Evolutionary conservation across 2,888 invertebrate species (phyloP), one percentile per base, ranked within the genome.

Genomic region (Yponomeuta cagnagella): DNA sequence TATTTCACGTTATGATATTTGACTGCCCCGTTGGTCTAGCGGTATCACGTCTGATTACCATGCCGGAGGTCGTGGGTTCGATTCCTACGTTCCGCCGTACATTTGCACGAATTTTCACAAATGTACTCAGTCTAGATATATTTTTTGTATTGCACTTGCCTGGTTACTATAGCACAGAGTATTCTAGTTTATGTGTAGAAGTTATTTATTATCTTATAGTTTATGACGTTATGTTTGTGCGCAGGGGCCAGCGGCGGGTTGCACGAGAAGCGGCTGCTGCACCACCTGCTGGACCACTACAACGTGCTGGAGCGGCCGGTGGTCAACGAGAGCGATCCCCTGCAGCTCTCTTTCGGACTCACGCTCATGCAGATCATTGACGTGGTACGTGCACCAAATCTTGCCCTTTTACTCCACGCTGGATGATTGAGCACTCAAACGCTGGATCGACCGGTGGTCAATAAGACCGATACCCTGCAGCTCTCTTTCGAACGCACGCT

Each of bases 351-450:
- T 94, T 98, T 98, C 94, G 98, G 98, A 93, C 96, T 98, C 93
- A 98, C 98, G 88, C 95, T 98, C 92, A 97, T 97, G 97, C 98
- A 98, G 95, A 98, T 98, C 93, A 98, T 98, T 92, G 98, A 98
- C 52, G 52, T 58, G 52, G 52, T 58, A 15, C 0, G 52, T 58
- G 52, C 52, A 58, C 52, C 52, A 43, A 43, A 8, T 58, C 52
- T 58, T 12, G 52, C 52, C 43, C 43, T 43, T 43, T 43, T 43
- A 43, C 43, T 6, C 43, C 9, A 43, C 43, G 43, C 8, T 43
- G 8, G 8, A 43, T 98, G 86, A 94, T 98, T 92, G 97, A 97
- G 93, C 94, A 96, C 89, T 98, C 98, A 95, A 98, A 98, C 94
- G 96, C 94, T 98, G 93, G 98, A 98, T 94, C 95, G 98, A 87